Conservation (phyloP, 2,113 vertebrate species). For the Numida meleagris region DNA sequence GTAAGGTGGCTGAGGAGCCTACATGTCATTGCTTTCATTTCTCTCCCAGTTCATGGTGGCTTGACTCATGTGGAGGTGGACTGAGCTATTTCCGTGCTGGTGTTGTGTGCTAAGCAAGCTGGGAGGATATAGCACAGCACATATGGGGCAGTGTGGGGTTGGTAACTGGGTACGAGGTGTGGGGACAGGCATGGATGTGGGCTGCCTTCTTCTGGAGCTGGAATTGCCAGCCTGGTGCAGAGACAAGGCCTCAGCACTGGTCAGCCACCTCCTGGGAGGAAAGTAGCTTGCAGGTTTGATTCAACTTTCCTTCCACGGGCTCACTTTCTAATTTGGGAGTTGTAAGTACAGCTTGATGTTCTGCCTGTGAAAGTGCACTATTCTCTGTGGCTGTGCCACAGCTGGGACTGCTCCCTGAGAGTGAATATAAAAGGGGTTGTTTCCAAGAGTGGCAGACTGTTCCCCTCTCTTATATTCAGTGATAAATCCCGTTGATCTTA, state of each 20-base stretch:
- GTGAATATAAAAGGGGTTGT: background rate
- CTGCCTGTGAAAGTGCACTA: background rate
- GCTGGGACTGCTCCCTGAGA: background rate
- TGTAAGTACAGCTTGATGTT: background rate
- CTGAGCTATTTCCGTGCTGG: background rate
- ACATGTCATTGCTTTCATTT: background rate
- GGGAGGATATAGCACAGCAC: too few relatives aligned
- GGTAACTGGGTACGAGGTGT: background rate
- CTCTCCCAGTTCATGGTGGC: background rate
- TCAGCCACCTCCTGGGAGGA: background rate
- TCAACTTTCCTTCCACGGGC: fast-evolving
- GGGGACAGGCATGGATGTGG: too few relatives aligned
- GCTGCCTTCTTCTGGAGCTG: background rate
- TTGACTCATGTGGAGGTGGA: background rate
- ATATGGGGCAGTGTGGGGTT: too few relatives aligned
- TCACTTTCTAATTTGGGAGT: background rate
- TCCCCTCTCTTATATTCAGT: background rate
- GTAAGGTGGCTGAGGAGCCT: fast-evolving
- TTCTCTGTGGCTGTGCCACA: background rate
- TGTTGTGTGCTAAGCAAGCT: background rate
- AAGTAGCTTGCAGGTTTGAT: background rate
- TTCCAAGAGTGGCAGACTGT: background rate
- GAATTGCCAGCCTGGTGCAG: background rate
- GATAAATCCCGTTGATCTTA: background rate
- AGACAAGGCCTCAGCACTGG: background rate